These are phyloP conservation scores for Lumbricus terrestris DNA, from an alignment of 2,888 invertebrate species.

Conservation along the genomic window DNA sequence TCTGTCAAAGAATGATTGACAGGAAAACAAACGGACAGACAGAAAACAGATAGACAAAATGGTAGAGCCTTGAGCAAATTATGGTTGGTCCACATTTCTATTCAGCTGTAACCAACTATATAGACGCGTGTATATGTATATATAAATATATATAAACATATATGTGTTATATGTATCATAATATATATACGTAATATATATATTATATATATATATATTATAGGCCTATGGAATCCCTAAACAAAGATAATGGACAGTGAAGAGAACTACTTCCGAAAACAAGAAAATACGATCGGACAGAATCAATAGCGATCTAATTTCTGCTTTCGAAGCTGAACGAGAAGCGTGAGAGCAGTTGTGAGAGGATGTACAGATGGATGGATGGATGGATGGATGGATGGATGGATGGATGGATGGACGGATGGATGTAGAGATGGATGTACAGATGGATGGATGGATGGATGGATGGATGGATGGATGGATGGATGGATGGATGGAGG, in stretches of 20 bases:
- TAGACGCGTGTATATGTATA: no score
- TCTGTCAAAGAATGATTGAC: not conserved
- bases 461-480: no score
- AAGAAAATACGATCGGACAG: not conserved
- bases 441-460: no score
- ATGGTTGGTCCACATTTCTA: not conserved
- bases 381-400: no score
- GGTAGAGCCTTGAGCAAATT: not conserved
- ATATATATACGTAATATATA: no score
- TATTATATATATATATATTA: no score
- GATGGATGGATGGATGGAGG: no score
- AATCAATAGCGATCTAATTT: not conserved
- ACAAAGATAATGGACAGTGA: not conserved
- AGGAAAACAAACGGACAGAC: not conserved
- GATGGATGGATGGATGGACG: no score
- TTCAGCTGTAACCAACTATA: no score
- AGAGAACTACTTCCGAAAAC: not conserved
- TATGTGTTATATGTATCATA: no score
- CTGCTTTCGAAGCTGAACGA: not conserved
- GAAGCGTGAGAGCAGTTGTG: not conserved
- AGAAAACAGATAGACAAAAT: not conserved
- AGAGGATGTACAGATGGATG: not conserved
- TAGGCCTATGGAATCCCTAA: not conserved
- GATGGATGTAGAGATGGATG: no score
- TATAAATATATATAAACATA: no score